These are phyloP conservation scores for Elysia chlorotica DNA, from an alignment of 1,140 invertebrate species.

Conservation along the genomic window DNA sequence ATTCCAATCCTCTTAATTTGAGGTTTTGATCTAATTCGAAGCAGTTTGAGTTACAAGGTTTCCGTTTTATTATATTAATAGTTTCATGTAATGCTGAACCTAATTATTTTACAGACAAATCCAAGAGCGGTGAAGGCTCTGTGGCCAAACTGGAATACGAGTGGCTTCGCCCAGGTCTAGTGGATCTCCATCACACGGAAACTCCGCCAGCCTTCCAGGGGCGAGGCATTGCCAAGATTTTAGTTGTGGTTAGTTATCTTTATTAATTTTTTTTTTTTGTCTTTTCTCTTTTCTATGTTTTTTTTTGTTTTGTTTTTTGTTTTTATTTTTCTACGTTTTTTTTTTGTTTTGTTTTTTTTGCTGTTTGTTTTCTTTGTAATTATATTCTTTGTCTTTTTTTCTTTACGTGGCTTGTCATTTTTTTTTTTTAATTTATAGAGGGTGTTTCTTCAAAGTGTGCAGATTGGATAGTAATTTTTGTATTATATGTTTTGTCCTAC, in stretches of 20 bases:
- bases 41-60: too few species aligned
- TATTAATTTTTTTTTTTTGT: neutral
- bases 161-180: constrained; percentile 21
- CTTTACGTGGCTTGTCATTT: too few species aligned
- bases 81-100: too few species aligned
- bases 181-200: constrained; percentile 66
- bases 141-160: constrained; percentile 30
- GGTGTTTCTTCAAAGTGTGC: too few species aligned
- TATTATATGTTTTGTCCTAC: too few species aligned
- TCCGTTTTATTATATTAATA: too few species aligned
- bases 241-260: constrained; percentile 63
- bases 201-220: constrained; percentile 69
- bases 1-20: too few species aligned
- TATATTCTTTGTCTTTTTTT: too few species aligned
- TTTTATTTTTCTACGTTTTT: neutral
- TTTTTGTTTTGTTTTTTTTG: neutral
- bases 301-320: neutral
- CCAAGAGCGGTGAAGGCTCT: neutral
- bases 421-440: too few species aligned
- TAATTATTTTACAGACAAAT: neutral
- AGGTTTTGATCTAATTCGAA: too few species aligned
- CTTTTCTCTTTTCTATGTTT: neutral
- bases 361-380: too few species aligned
- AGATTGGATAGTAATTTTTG: too few species aligned
- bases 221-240: constrained; percentile 69